Conservation (phyloP, 2,797 vertebrate genomes). For the Scleropages formosus region DNA sequence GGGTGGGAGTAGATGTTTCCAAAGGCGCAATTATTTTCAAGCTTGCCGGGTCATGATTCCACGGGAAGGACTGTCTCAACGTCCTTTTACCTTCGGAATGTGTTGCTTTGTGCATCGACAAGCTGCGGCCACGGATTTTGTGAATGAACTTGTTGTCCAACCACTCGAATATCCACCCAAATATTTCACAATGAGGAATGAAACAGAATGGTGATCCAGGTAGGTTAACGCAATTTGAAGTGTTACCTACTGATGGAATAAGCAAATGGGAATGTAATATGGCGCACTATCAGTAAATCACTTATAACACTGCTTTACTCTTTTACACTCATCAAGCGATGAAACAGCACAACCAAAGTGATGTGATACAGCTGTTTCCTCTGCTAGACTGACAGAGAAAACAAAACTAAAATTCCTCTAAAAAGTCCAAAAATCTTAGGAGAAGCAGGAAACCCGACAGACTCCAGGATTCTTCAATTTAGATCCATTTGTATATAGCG, state of each 20-base stretch:
- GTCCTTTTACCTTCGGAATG: constrained; percentile 6
- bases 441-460: not conserved
- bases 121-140: not conserved
- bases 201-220: constrained; percentile 14
- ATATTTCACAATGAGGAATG: constrained; percentile 44
- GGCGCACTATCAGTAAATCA: constrained; percentile 57
- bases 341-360: constrained; percentile 55
- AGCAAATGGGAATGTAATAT: constrained; percentile 62
- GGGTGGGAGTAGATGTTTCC: constrained; percentile 20
- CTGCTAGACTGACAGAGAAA: too few species aligned
- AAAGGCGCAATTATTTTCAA: constrained; percentile 9
- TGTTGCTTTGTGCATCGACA: not conserved
- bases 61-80: not conserved
- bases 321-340: constrained; percentile 51
- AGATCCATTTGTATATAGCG: too few species aligned
- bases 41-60: not conserved
- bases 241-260: constrained; percentile 61
- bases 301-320: constrained; percentile 59
- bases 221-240: constrained; percentile 45
- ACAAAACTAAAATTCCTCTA: not conserved
- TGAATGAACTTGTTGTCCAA: constrained; percentile 12
- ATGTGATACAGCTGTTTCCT: constrained; percentile 56
- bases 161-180: not conserved
- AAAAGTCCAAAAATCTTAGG: too few species aligned
- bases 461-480: not conserved